Evolutionary conservation across 2,797 vertebrate species (phyloP).

Genomic region (Vireo griseus): DNA sequence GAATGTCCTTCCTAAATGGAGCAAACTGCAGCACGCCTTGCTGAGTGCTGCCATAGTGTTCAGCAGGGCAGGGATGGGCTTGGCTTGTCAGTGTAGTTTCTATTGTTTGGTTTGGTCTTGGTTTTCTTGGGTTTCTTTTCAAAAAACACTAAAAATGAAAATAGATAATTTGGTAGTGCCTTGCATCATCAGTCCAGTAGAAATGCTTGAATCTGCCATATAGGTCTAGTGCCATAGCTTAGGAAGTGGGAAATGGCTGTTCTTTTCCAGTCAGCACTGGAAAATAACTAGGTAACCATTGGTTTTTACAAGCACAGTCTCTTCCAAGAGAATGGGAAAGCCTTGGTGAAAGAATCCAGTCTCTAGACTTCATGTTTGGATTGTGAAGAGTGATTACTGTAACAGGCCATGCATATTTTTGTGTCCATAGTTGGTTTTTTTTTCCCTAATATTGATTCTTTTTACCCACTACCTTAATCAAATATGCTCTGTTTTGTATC

Average conservation of each 20-base stretch:
- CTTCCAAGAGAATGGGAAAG: neutral
- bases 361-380: neutral
- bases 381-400: neutral
- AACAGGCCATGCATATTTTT: neutral
- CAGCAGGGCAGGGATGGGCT: fast-evolving
- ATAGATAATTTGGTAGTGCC: neutral
- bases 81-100: neutral
- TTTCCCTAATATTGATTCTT: neutral
- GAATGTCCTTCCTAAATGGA: neutral
- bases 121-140: neutral
- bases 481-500: neutral
- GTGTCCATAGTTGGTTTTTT: neutral
- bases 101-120: neutral
- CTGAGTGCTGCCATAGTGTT: neutral
- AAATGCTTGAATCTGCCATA: neutral
- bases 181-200: neutral
- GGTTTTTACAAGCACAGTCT: neutral
- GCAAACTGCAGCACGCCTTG: neutral
- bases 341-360: neutral
- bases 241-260: neutral
- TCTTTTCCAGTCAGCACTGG: neutral
- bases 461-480: neutral
- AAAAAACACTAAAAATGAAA: neutral
- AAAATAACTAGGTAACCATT: neutral
- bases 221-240: neutral